phyloP scores from a whole-genome alignment of 2,888 invertebrate genomes.

The Microplitis deprimator region DNA sequence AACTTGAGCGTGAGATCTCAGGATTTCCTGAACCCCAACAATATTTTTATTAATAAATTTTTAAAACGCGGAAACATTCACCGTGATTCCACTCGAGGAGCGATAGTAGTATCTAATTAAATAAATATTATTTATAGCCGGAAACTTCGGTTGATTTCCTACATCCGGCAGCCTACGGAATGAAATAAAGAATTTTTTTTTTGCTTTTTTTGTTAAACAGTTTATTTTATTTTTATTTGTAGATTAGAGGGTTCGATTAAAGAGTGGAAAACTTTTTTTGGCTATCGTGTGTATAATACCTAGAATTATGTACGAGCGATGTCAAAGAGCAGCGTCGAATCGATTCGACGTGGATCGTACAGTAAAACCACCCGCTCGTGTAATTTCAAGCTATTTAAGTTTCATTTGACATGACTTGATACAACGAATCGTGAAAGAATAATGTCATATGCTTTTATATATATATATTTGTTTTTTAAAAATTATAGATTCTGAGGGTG shows the following conservation, averaged over 20 bases:
- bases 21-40: slow-evolving; percentile 44
- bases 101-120: slow-evolving; percentile 31
- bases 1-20: slow-evolving; percentile 47
- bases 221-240: slow-evolving; percentile 14
- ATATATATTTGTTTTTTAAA: too few relatives aligned
- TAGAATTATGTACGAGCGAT: slow-evolving; percentile 36
- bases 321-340: slow-evolving; percentile 62
- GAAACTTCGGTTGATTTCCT: slow-evolving; percentile 31
- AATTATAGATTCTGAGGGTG: too few relatives aligned
- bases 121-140: slow-evolving; percentile 33
- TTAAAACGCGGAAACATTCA: slow-evolving; percentile 23
- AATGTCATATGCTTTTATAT: too few relatives aligned
- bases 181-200: not conserved
- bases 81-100: slow-evolving; percentile 1
- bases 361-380: slow-evolving; percentile 51
- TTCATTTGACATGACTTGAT: slow-evolving; percentile 26
- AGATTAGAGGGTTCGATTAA: slow-evolving; percentile 26
- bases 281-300: slow-evolving; percentile 29
- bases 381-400: slow-evolving; percentile 68
- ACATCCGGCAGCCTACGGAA: slow-evolving; percentile 20
- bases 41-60: slow-evolving; percentile 20
- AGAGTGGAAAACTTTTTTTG: slow-evolving; percentile 33
- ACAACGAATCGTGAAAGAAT: not conserved
- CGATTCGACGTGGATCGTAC: slow-evolving; percentile 54
- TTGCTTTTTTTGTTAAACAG: slow-evolving; percentile 1